Evolutionary conservation across 2,797 vertebrate species (phyloP), one percentile per base, ranked within the genome.

Genomic region (Acanthurus leucopareius): DNA sequence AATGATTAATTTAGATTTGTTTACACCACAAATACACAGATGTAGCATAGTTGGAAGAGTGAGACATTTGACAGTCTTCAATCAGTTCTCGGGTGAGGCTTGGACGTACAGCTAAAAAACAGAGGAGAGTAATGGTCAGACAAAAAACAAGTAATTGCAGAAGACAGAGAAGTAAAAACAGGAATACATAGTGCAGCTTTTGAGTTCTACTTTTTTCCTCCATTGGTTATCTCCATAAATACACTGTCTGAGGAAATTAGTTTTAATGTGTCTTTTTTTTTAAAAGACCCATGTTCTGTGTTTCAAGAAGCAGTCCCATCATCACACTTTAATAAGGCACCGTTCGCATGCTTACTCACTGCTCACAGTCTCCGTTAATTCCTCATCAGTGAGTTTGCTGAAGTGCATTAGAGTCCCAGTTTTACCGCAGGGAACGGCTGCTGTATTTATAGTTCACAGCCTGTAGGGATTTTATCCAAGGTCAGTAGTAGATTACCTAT

Each of bases 401-500:
- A 67, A 79, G 81, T 86, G 74, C 82, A 86, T 87, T 85, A 79
- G 77, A 83, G 62, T 83, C 58, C 45, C 42, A 62, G 53, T 83
- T 86, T 77, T 81, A 64, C 75, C 76, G 80, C 38, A 32, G 80
- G 75, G 82, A 84, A 86, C 75, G 58, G 75, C 86, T 90, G 89
- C 86, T 89, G 85, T 91, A 86, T 92, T 92, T 90, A 88, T 90
- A 90, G 86, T 93, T 92, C 90, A 87, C 79, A 86, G 89, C 86
- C 86, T 88, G 83, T 86, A 54, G 88, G 89, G 82, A 89, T 92
- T 92, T 91, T 83, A 80, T 89, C 86, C 87, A 91, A 92, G 91
- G 93, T 92, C 88, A 92, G 84, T 90, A 84, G 87, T 91, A 91
- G 87, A 92, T 92, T 91, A 91, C 90, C 88, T 92, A 79, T 25